Evolutionary conservation across 2,888 invertebrate species (phyloP).

Genomic region (Yponomeuta sedellus): DNA sequence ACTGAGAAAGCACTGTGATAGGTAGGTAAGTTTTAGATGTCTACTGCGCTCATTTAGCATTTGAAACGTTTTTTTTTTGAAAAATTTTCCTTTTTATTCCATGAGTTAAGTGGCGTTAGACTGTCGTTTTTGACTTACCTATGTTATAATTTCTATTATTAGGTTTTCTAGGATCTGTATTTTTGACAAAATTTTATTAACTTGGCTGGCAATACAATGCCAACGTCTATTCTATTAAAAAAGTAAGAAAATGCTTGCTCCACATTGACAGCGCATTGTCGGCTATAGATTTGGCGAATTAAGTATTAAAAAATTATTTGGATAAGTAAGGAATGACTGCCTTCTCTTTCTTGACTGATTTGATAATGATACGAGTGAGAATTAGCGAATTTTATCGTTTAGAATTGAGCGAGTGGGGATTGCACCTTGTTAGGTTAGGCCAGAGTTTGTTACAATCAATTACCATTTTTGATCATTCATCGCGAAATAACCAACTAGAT

Average conservation of each 20-base stretch:
- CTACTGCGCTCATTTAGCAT: constrained; percentile 70
- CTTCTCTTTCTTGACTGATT: constrained; percentile 60
- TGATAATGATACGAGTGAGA: constrained; percentile 61
- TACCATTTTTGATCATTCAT: constrained; percentile 74
- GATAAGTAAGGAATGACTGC: constrained; percentile 21
- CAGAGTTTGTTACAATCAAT: constrained; percentile 31
- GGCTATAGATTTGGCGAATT: background rate
- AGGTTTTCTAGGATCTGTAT: background rate
- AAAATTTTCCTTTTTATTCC: constrained; percentile 37
- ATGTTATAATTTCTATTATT: constrained; percentile 22
- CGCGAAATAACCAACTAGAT: constrained; percentile 69
- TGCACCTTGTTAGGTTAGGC: constrained; percentile 30
- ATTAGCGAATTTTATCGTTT: constrained; percentile 59
- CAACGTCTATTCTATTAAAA: constrained; percentile 12
- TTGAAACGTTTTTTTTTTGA: constrained; percentile 49
- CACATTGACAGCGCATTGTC: background rate
- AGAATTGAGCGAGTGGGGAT: constrained; percentile 53
- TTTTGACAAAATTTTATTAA: constrained; percentile 1
- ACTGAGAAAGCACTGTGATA: constrained; percentile 77
- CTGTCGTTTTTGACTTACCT: constrained; percentile 28
- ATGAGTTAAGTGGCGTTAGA: constrained; percentile 37
- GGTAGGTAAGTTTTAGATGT: constrained; percentile 67
- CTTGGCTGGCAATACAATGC: background rate
- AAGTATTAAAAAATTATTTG: background rate
- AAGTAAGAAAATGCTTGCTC: constrained; percentile 25